A percentile compares a stretch with the other conserved stretches of the same genome.
phyloP scores from a whole-genome alignment of 2,113 vertebrate genomes.

The Sinocyclocheilus grahami region DNA sequence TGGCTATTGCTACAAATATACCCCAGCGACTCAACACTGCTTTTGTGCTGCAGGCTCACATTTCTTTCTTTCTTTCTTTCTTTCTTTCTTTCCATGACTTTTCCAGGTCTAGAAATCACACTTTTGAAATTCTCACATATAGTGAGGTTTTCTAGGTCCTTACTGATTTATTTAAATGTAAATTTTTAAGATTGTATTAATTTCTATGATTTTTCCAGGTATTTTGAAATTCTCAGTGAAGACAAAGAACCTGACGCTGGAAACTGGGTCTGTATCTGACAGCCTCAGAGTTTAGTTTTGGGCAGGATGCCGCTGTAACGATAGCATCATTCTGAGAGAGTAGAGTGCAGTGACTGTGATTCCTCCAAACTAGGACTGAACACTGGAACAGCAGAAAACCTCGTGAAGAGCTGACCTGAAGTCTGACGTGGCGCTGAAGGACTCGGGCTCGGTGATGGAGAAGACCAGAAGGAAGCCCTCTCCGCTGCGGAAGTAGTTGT shows the following conservation, averaged over 20 bases:
- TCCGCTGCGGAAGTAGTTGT: constrained; percentile 97
- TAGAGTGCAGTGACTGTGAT: too few species aligned
- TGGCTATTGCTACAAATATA: too few species aligned
- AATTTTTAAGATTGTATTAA: too few species aligned
- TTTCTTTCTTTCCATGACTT: not conserved
- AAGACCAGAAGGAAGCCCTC: constrained; percentile 96
- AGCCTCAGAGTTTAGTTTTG: not conserved
- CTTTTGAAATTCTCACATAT: not conserved
- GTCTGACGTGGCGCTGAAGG: constrained; percentile 88
- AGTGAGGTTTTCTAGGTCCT: too few species aligned
- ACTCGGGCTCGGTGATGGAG: constrained; percentile 93
- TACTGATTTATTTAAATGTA: too few species aligned
- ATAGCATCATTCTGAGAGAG: not conserved
- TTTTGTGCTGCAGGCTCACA: too few species aligned
- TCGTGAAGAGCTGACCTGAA: constrained; percentile 76
- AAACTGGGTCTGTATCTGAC: not conserved
- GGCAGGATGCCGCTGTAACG: not conserved
- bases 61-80: too few species aligned
- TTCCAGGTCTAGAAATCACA: not conserved
- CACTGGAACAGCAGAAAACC: too few species aligned
- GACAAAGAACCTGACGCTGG: not conserved
- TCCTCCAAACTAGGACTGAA: too few species aligned
- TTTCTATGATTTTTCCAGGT: too few species aligned
- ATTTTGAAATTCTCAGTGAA: not conserved
- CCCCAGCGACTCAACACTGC: too few species aligned